Conservation (phyloP, 1,140 invertebrate species). For the Cherax quadricarinatus region DNA sequence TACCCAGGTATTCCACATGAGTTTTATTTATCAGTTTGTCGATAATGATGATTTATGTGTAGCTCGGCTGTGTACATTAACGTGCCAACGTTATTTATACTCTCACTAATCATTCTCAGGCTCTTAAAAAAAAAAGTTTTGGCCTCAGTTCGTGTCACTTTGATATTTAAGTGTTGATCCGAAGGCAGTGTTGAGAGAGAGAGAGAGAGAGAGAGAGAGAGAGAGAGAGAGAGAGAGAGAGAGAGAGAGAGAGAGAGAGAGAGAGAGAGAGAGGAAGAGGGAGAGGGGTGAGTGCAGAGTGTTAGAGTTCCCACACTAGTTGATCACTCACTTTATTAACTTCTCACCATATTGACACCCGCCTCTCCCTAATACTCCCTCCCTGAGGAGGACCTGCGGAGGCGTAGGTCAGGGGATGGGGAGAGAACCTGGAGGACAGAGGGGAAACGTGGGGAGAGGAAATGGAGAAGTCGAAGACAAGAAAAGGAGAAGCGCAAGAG, state of each 20-base stretch:
- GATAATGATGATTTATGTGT: no score
- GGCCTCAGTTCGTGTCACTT: background rate
- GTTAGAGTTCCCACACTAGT: background rate
- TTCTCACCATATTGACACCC: background rate
- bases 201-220: conserved; percentile 29
- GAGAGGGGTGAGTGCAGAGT: background rate
- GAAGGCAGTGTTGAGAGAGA: background rate
- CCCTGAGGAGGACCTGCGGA: background rate
- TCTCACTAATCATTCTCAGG: no score
- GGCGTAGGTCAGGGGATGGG: no score
- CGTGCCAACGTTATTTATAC: no score
- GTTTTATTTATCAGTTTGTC: no score
- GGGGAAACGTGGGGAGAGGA: background rate
- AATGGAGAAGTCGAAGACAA: background rate
- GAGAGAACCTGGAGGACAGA: background rate
- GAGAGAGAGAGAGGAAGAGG: background rate
- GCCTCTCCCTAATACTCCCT: no score
- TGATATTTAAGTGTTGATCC: background rate
- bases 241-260: conserved; percentile 46
- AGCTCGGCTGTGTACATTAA: no score
- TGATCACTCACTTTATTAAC: conserved; percentile 35
- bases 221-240: conserved; percentile 29
- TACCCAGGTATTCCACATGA: no score
- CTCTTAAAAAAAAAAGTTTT: no score
- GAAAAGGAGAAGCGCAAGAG: background rate